These are phyloP conservation scores for Chitala chitala DNA, from an alignment of 2,113 vertebrate genomes.

Conservation along the genomic window DNA sequence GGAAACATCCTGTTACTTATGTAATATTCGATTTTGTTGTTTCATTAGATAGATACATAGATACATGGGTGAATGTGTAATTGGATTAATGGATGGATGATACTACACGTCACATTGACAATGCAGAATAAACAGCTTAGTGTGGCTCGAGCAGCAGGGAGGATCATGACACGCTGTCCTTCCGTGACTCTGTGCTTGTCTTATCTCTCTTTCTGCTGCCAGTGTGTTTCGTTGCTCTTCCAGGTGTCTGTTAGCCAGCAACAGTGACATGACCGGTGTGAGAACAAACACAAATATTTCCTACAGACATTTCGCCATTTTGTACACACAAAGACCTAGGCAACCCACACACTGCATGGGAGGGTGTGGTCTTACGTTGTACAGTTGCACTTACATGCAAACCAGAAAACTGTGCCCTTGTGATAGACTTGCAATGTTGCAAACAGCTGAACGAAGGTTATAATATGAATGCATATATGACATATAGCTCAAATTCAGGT, in stretches of 20 bases:
- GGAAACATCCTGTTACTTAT: no score
- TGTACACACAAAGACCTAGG: not conserved
- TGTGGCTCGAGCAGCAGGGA: no score
- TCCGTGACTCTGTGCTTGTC: no score
- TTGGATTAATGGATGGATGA: no score
- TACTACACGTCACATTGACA: no score
- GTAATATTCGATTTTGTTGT: no score
- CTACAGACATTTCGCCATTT: not conserved
- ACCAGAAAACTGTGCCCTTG: no score
- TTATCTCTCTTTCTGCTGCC: not conserved
- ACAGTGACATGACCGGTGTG: not conserved
- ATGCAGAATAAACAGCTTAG: no score
- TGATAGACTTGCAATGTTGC: constrained; percentile 20
- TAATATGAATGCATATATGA: constrained; percentile 29
- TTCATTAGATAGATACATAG: no score
- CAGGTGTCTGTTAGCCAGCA: not conserved
- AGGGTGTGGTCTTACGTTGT: not conserved
- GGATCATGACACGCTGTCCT: no score
- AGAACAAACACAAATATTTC: constrained; percentile 4
- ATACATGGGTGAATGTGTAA: no score
- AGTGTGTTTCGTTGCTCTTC: not conserved
- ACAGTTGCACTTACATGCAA: not conserved
- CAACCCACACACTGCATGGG: not conserved
- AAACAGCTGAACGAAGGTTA: constrained; percentile 35
- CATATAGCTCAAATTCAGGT: no score